Evolutionary conservation across 2,888 invertebrate species (phyloP).

Genomic region (Campoplex nolae): DNA sequence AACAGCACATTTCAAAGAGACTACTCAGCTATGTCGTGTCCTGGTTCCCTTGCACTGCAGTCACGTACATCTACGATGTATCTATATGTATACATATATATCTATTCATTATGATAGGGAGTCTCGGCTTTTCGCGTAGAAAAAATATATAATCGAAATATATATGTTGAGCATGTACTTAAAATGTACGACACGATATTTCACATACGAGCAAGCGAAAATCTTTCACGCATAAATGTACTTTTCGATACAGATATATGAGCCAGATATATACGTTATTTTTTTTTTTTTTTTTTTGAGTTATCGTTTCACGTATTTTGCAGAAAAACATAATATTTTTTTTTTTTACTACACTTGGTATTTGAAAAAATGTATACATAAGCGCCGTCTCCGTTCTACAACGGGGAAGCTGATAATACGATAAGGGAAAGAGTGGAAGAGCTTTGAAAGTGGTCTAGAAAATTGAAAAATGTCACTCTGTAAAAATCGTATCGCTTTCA

Average conservation of each 20-base stretch:
- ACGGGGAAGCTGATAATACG: constrained; percentile 2
- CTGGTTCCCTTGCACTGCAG: constrained; percentile 58
- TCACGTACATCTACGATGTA: constrained; percentile 41
- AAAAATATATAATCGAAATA: constrained; percentile 35
- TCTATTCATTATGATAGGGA: constrained; percentile 5
- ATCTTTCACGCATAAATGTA: constrained; percentile 7
- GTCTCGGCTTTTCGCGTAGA: constrained; percentile 13
- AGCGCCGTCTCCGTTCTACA: background rate
- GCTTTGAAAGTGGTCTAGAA: constrained; percentile 7
- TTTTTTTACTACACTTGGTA: background rate
- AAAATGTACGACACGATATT: constrained; percentile 33
- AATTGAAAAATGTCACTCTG: constrained; percentile 19
- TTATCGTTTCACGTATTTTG: background rate
- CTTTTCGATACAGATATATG: background rate
- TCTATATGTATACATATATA: background rate
- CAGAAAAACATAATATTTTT: no score
- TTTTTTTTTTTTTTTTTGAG: no score
- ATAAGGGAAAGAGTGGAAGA: constrained; percentile 1
- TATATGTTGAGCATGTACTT: constrained; percentile 13
- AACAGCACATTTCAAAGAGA: constrained; percentile 67
- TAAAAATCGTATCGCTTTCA: constrained; percentile 22
- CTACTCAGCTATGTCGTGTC: constrained; percentile 64
- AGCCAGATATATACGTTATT: background rate
- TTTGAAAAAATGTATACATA: constrained; percentile 4
- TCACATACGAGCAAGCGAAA: constrained; percentile 11